Base-by-base conservation (phyloP, 1,140 invertebrate genomes). In the Drosophila takahashii region DNA sequence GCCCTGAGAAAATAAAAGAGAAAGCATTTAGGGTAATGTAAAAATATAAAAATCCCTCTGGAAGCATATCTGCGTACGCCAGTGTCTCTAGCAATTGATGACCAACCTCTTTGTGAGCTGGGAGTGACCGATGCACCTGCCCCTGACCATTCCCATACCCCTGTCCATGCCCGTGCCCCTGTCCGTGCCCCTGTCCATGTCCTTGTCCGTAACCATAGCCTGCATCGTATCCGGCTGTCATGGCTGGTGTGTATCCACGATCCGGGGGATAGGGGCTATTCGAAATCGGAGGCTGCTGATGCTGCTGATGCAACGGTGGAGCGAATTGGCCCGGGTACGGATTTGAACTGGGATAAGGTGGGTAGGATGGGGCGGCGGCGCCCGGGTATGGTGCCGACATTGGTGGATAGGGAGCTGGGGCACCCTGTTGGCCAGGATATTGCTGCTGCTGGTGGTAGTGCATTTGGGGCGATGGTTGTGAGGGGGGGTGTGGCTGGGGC, bases 81-180 rank as follows among this genome's bases (percentile, higher is more conserved):
- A 37, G 10, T 26, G 34, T 51, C 11, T 27, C 22, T 44, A 44
- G 27, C 39, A 52, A 36, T 18, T 47, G 52, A 76, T 53, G 64
- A 86, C 81, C 67, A 89, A 89, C 84, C 84, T 89, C 84, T 90
- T 71, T 85, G 34, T 64, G 57, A 65, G 62, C 80, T 72, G 74
- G 50, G 71, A 58, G 64, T 64, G 71, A 62, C 59, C 60, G 84
- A 70, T 89, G 84, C 52, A 51, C 65, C 42, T 86, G 78, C 78
- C 54, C 59, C 37, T 86, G 78, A 65, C 67, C 77, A 65, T 79
- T 75, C 61, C 48, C 64, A 26, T 85, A 78, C 45, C 64, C 61
- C 26, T 77, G 62, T 37, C 61, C 76, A 32, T 84, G 59, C 45
- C 73, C 79, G 13, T 76, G 26, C 15, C 77, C 75, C 1, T 0